phyloP scores from a whole-genome alignment of 2,113 vertebrate genomes.

The Sakesphorus luctuosus region DNA sequence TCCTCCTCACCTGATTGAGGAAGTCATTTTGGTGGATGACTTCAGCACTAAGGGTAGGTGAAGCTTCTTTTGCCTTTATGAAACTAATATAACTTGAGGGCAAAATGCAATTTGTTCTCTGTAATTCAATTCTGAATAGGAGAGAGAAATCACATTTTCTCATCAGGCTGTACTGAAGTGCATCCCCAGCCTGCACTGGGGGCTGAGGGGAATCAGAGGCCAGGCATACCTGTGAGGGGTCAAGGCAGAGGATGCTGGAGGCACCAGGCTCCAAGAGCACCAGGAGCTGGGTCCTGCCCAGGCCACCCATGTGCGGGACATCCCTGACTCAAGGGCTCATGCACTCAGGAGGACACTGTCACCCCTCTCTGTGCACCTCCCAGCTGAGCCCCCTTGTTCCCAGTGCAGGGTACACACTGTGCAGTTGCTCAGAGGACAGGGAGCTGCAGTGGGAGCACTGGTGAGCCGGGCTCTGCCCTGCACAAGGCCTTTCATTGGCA shows the following conservation, averaged over 20 bases:
- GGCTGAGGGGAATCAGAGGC: neutral
- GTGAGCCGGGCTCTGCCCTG: fast-evolving
- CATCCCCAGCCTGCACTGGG: fast-evolving
- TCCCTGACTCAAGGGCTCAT: neutral
- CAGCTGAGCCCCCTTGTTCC: fast-evolving
- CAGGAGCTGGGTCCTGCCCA: neutral
- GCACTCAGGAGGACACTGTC: fast-evolving
- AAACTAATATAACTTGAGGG: neutral
- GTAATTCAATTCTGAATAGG: neutral
- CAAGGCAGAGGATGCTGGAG: neutral
- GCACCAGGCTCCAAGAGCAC: neutral
- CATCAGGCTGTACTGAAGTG: fast-evolving
- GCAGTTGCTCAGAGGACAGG: fast-evolving
- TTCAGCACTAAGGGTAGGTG: constrained; percentile 89
- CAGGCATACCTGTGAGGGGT: neutral
- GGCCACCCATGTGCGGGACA: fast-evolving
- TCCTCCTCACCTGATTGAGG: constrained; percentile 85
- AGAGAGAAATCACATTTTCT: neutral
- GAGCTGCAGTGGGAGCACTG: neutral
- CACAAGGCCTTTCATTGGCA: fast-evolving
- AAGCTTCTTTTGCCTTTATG: neutral
- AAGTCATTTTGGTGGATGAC: constrained; percentile 95
- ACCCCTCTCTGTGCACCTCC: neutral
- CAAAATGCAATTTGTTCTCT: neutral
- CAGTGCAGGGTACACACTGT: fast-evolving